A percentile compares a stretch with the other conserved stretches of the same genome.
phyloP scores from a whole-genome alignment of 2,888 invertebrate genomes.

The Andrena haemorrhoa region DNA sequence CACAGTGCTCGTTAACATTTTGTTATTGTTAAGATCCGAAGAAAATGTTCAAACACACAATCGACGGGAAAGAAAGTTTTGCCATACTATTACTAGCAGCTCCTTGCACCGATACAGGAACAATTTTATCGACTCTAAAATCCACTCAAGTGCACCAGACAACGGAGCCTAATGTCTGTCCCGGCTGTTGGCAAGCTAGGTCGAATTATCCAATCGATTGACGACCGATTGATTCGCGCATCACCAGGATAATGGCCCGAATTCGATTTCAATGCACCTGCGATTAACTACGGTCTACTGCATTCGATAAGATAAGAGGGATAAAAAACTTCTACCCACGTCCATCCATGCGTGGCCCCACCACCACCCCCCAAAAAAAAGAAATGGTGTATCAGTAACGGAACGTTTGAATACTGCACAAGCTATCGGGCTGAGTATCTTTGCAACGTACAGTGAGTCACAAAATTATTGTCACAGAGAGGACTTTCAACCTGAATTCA shows the following conservation, averaged over 20 bases:
- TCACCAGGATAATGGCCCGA: constrained; percentile 77
- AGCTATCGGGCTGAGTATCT: not conserved
- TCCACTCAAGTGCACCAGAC: constrained; percentile 49
- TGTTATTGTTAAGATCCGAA: not conserved
- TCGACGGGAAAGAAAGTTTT: not conserved
- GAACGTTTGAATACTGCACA: not conserved
- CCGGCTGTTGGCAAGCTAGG: constrained; percentile 65
- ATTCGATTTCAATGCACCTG: constrained; percentile 70
- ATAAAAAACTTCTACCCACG: constrained; percentile 17
- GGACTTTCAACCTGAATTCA: no score
- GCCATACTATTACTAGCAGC: constrained; percentile 2
- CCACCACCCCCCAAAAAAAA: not conserved
- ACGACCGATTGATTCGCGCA: constrained; percentile 78
- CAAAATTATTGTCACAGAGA: no score
- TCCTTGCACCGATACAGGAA: constrained; percentile 32
- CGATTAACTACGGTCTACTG: constrained; percentile 78
- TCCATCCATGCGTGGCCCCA: not conserved
- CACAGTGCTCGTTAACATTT: no score
- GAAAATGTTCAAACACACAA: not conserved
- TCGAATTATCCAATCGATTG: constrained; percentile 81
- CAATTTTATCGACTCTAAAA: constrained; percentile 40
- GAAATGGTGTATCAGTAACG: not conserved
- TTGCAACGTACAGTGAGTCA: no score
- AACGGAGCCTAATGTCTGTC: constrained; percentile 63
- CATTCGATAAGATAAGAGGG: constrained; percentile 62